These are phyloP conservation scores for Labrus mixtus DNA, from an alignment of 2,113 vertebrate genomes.

Conservation along the genomic window DNA sequence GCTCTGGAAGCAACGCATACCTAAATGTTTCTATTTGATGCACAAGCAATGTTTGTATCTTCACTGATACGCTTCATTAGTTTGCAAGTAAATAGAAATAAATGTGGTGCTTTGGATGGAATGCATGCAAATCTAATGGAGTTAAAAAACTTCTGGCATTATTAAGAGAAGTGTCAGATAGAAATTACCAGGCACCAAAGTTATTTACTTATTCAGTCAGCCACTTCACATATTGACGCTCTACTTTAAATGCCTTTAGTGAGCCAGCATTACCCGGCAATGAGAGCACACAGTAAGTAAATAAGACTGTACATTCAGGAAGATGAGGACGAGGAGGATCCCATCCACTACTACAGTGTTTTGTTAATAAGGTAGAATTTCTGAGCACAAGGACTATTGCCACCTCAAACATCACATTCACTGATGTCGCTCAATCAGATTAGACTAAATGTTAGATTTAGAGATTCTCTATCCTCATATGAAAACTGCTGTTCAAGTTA, in stretches of 20 bases:
- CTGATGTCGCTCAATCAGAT: neutral
- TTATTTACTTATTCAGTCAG: slow-evolving; percentile 23
- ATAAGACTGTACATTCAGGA: neutral
- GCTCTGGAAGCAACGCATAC: slow-evolving; percentile 10
- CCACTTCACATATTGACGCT: slow-evolving; percentile 44
- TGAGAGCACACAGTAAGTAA: neutral
- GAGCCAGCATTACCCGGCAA: neutral
- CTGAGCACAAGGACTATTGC: neutral
- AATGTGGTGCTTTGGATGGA: slow-evolving; percentile 20
- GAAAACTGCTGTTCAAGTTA: no score
- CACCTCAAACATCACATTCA: no score
- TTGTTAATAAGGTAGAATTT: neutral
- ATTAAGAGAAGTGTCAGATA: slow-evolving; percentile 35
- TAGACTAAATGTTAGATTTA: neutral
- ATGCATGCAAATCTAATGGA: slow-evolving; percentile 24
- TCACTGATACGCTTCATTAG: slow-evolving; percentile 10
- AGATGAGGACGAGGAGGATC: neutral
- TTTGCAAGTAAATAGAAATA: slow-evolving; percentile 6
- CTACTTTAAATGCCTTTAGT: slow-evolving; percentile 34
- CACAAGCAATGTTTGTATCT: slow-evolving; percentile 3
- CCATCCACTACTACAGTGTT: slow-evolving; percentile 8
- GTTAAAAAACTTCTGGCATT: slow-evolving; percentile 36
- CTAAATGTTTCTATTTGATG: slow-evolving; percentile 7
- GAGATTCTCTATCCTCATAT: neutral
- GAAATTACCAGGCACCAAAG: slow-evolving; percentile 17